Base-by-base conservation (phyloP, 1,140 invertebrate species). In the Caenorhabditis tropicalis region DNA sequence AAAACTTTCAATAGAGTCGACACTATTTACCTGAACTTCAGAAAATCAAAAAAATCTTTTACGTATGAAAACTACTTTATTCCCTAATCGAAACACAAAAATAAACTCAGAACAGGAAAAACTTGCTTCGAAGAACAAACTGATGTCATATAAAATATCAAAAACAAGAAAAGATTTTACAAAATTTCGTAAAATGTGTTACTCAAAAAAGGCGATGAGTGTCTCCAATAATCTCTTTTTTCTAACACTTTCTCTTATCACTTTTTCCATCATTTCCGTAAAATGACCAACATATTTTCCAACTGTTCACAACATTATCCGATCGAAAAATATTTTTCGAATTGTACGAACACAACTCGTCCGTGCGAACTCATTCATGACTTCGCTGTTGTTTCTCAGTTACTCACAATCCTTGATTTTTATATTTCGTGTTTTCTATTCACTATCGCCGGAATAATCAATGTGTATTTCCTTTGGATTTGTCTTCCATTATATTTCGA, bases 341-440 rank as follows among this genome's bases (percentile, higher is more conserved):
- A 65, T 10, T 65, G 58, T 16, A 65, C 58, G 19, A 65, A 65
- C 19, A 65, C 58, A 33, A 19, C 58, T 1, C 58, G 58, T 33
- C 58, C 58, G 15, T 65, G 58, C 36, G 58, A 65, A 36, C 31
- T 65, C 15, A 65, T 65, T 36, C 58, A 65, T 65, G 58, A 65
- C 19, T 65, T 65, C 36, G 58, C 58, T 6, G 15, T 65, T 16
- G 58, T 65, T 33, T 29, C 58, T n/a, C 10, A 36, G 31, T n/a
- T 65, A 33, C 16, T 65, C 12, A 36, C 58, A 16, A 65, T 65
- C 36, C 58, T 65, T 4, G 58, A 65, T 19, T 65, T 65, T 31
- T 65, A 65, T 10, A 36, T 65, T 33, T 33, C 58, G 5, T 65
- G 10, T 7, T 7, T 33, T 65, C 31, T 65, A 15, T 65, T 65